phyloP scores from a whole-genome alignment of 2,888 invertebrate species.

The Chrysomela aeneicollis region DNA sequence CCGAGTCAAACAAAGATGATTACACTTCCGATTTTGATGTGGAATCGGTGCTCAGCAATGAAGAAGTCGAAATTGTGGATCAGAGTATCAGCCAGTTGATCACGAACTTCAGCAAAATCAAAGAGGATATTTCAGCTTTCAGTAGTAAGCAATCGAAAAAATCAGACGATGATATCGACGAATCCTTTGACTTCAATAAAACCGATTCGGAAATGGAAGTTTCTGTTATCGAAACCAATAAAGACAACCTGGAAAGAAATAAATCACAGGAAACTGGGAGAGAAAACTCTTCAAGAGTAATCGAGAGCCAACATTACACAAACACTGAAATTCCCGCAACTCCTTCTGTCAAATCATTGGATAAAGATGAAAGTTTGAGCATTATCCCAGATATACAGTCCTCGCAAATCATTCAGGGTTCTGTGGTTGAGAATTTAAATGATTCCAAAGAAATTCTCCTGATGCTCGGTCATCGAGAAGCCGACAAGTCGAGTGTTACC shows the following conservation, averaged over 20 bases:
- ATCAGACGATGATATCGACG: constrained; percentile 23
- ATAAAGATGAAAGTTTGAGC: no score
- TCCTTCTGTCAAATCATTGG: not conserved
- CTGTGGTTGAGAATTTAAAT: constrained; percentile 19
- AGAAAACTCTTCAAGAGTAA: not conserved
- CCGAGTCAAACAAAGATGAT: constrained; percentile 24
- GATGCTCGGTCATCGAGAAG: constrained; percentile 21
- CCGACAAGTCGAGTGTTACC: constrained; percentile 8
- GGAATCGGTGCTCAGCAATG: constrained; percentile 34
- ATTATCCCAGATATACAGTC: no score
- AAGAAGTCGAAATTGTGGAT: constrained; percentile 38
- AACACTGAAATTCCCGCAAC: not conserved
- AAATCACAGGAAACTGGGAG: constrained; percentile 1
- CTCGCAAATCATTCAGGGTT: no score
- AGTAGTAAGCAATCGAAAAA: constrained; percentile 36
- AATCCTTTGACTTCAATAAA: constrained; percentile 21
- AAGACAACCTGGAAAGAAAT: constrained; percentile 6
- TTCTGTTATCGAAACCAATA: constrained; percentile 36
- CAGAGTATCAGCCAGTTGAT: constrained; percentile 46
- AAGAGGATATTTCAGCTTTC: constrained; percentile 48
- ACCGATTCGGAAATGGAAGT: constrained; percentile 31
- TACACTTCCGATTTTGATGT: constrained; percentile 50
- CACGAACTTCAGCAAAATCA: constrained; percentile 50
- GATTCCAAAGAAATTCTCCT: constrained; percentile 29
- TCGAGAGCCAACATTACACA: not conserved